Base-by-base conservation (phyloP, 2,797 vertebrate species). In the Sphenopsis melanotis region DNA sequence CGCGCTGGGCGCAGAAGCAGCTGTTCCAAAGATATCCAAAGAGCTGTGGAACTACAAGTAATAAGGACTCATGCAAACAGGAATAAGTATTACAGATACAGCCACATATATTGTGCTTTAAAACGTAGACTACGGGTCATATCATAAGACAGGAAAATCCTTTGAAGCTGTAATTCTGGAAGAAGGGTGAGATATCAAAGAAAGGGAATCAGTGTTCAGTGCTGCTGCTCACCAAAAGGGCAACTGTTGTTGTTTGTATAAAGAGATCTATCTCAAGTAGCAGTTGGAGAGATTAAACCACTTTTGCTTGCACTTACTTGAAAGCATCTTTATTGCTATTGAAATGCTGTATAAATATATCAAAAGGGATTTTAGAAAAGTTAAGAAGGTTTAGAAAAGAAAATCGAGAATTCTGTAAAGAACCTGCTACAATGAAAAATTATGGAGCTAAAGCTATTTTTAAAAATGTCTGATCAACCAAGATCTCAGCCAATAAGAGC, bases 101-200 rank as follows among this genome's bases (percentile, higher is more conserved):
- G 49, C 39, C 68, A 68, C 69, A 78, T 42, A 80, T 37, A 49
- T 8, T 24, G 37, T 55, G 12, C 71, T 79, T 93, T 50, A 66
- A 92, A 92, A 60, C 7, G 44, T 14, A 87, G 27, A 61, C 39
- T 63, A 52, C 24, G 57, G 86, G 86, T 93, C 36, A 42, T 47
- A 89, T 71, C 27, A 41, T 70, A 77, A 79, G 39, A 81, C 30
- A 72, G 44, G 34, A 92, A 93, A 89, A 56, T 32, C 34, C 42
- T 95, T 94, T 91, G 89, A 94, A 95, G 66, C 24, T 74, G 24
- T 83, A 90, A 79, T 30, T 93, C 56, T 79, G 57, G 78, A 39
- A 77, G 66, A 87, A 82, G 56, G 30, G 75, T 74, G 66, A 91
- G 47, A 34, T 87, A 89, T 82, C 83, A 93, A 86, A 84, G 70